phyloP scores from a whole-genome alignment of 2,113 vertebrate genomes.

The Scolopax mira region DNA sequence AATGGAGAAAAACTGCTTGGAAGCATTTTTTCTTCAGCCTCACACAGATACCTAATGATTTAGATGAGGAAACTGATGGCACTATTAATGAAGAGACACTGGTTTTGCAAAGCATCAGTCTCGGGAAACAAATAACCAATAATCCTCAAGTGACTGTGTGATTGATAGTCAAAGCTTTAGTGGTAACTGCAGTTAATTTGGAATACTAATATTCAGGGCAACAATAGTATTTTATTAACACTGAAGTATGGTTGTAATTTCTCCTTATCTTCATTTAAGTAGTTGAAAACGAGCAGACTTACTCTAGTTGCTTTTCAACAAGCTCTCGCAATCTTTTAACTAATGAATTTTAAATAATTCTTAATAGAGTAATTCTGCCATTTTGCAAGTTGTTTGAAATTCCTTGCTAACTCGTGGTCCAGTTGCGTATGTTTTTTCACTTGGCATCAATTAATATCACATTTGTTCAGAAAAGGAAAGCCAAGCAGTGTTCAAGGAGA shows the following conservation, averaged over 20 bases:
- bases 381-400: neutral
- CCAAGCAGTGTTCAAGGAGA: neutral
- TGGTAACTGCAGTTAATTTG: neutral
- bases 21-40: neutral
- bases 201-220: neutral
- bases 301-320: neutral
- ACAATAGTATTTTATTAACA: neutral
- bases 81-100: neutral
- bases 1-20: neutral
- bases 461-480: constrained; percentile 7
- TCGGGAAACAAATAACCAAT: neutral
- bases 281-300: neutral
- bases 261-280: neutral
- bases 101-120: neutral
- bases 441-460: constrained; percentile 31
- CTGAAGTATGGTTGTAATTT: neutral
- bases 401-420: constrained; percentile 1
- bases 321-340: neutral
- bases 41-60: neutral
- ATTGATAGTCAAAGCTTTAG: neutral
- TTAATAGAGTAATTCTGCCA: neutral
- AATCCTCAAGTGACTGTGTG: neutral
- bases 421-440: constrained; percentile 22
- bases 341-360: constrained; percentile 13
- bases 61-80: neutral